These are phyloP conservation scores for Mayetiola destructor DNA, from an alignment of 2,888 invertebrate genomes.

Conservation along the genomic window DNA sequence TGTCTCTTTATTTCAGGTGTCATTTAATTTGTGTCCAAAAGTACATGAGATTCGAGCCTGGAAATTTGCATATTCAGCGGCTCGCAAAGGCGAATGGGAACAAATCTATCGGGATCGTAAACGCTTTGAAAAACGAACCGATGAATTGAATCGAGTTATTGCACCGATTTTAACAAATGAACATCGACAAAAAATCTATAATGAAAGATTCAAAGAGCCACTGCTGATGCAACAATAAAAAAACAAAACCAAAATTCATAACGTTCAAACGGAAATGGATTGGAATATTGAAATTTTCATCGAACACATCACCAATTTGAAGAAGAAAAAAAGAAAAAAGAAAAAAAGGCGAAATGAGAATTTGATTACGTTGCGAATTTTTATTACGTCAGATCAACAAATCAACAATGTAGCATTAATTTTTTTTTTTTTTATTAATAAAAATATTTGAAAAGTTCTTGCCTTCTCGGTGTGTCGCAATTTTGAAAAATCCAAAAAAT, in stretches of 20 bases:
- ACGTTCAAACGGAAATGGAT: background rate
- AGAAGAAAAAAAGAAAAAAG: background rate
- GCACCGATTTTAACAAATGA: conserved; percentile 25
- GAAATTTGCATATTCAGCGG: conserved; percentile 45
- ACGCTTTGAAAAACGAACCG: conserved; percentile 28
- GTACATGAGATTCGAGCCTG: conserved; percentile 46
- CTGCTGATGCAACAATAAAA: background rate
- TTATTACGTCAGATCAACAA: no score
- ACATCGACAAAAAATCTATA: conserved; percentile 30
- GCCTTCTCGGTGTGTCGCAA: no score
- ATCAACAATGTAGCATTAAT: no score
- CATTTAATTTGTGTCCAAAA: conserved; percentile 40
- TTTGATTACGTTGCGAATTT: no score
- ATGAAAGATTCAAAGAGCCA: conserved; percentile 22
- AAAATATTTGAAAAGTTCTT: no score
- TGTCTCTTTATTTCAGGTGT: conserved; percentile 37
- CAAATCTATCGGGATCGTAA: conserved; percentile 38
- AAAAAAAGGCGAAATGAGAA: background rate
- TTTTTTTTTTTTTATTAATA: no score
- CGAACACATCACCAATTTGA: no score
- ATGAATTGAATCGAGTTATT: conserved; percentile 23
- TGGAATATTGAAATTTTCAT: background rate
- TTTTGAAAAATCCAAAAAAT: no score
- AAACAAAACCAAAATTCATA: background rate
- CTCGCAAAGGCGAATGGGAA: conserved; percentile 47